A percentile compares a stretch with the other conserved stretches of the same genome.
These are phyloP conservation scores for Crocidura indochinensis DNA, from an alignment of 2,797 vertebrate species.

Conservation along the genomic window DNA sequence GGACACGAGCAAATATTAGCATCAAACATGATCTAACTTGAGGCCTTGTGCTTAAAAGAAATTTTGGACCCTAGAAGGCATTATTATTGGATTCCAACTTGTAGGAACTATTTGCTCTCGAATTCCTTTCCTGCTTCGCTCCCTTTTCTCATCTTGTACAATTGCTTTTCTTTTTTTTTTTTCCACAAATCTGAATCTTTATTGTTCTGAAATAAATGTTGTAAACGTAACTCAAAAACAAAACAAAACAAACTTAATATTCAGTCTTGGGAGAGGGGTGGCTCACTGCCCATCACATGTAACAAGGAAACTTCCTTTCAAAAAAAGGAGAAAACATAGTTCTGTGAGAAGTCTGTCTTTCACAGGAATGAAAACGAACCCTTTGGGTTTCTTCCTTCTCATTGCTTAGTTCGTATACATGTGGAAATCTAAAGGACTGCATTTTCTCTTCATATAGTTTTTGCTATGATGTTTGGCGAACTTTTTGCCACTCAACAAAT, in stretches of 20 bases:
- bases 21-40: no score
- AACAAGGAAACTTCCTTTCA: constrained; percentile 92
- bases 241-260: constrained; percentile 88
- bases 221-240: constrained; percentile 93
- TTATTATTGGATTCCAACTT: no score
- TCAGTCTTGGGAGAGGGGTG: constrained; percentile 91
- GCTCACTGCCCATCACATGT: constrained; percentile 90
- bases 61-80: no score
- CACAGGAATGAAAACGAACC: constrained; percentile 90
- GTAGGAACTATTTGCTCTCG: no score
- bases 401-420: constrained; percentile 85
- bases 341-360: constrained; percentile 91
- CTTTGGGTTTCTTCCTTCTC: constrained; percentile 80
- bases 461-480: constrained; percentile 93
- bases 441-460: constrained; percentile 88
- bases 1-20: no score
- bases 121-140: neutral
- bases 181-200: constrained; percentile 92
- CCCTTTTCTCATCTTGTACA: neutral
- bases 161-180: no score
- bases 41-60: no score
- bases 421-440: constrained; percentile 87
- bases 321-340: constrained; percentile 88
- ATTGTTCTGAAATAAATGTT: constrained; percentile 95
- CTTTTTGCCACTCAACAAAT: constrained; percentile 98